Base-by-base conservation (phyloP, 2,888 invertebrate species). In the Diabrotica balteata region DNA sequence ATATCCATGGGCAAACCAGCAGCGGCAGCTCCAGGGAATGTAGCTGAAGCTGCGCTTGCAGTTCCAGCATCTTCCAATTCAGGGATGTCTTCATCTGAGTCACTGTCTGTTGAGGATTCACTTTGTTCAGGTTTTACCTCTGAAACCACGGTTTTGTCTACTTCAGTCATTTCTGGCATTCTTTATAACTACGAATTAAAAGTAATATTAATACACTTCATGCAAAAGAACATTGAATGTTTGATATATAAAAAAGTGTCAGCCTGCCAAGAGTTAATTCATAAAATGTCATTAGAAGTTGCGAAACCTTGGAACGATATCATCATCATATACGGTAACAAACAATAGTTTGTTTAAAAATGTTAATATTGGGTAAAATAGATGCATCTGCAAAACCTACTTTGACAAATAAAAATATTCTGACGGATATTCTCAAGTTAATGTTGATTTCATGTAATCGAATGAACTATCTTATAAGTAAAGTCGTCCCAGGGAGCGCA, bases 81-180 rank as follows among this genome's bases (percentile, higher is more conserved):
- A 73, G 96, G 96, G 78, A 95, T 92, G 69, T 94, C 94, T 79
- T 94, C 95, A 82, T 95, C 95, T 4, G 93, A 93, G 79, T 94
- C 95, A 68, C 94, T 94, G 80, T 93, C 94, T 32, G 88, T 88
- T 5, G 87, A 89, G 2, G 91, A 91, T 11, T 91, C 92, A 8
- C 90, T 90, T 73, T 91, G 90, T 78, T 91, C 90, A 73, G 92
- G 91, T 74, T 88, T 88, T 9, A 88, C 85, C 85, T 90, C 89
- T 72, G 89, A 88, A 11, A 72, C 88, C 6, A 88, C 88, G 69
- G 91, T 90, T 80, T 92, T 91, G 84, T 94, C 93, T 66, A 95
- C 86, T 88, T 95, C 95, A 46, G 94, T 94, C 73, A 94, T 87
- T 88, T 95, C 94, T 66, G n/a, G n/a, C n/a, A n/a, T n/a, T n/a